Evolutionary conservation across 2,888 invertebrate species (phyloP).

Genomic region (Spisula subtruncata): DNA sequence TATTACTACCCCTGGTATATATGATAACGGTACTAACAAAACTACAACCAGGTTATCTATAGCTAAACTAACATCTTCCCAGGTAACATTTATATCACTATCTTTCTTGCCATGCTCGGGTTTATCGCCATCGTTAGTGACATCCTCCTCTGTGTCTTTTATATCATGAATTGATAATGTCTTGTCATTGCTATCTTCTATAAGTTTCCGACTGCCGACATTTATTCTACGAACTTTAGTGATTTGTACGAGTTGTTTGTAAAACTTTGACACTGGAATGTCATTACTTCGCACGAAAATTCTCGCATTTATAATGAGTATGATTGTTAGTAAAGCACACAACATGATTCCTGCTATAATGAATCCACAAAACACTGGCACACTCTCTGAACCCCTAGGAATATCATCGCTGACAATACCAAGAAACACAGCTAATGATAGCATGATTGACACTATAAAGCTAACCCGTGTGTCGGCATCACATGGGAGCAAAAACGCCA

Average conservation of each 20-base stretch:
- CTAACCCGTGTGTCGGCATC: conserved; percentile 32
- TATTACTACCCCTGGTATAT: conserved; percentile 7
- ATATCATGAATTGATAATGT: too few relatives aligned
- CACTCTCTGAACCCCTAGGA: too few relatives aligned
- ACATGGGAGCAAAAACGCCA: conserved; percentile 28
- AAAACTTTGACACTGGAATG: too few relatives aligned
- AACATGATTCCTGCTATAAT: conserved; percentile 20
- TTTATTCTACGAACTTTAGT: not conserved
- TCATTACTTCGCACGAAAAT: too few relatives aligned
- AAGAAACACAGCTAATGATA: conserved; percentile 35
- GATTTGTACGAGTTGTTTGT: too few relatives aligned
- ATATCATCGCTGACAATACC: not conserved
- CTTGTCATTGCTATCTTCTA: not conserved
- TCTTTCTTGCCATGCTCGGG: not conserved
- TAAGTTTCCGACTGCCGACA: not conserved
- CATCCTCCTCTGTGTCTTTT: not conserved
- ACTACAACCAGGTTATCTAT: not conserved
- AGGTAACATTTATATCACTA: not conserved
- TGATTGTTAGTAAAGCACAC: not conserved
- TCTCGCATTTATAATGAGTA: too few relatives aligned
- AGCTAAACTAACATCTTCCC: conserved; percentile 25
- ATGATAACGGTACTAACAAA: not conserved
- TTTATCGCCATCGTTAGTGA: not conserved
- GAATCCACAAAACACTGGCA: conserved; percentile 22
- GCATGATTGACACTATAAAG: conserved; percentile 30